A percentile compares a stretch with the other conserved stretches of the same genome.
Conservation (phyloP, 2,113 vertebrate species). For the Dromiciops gliroides region DNA sequence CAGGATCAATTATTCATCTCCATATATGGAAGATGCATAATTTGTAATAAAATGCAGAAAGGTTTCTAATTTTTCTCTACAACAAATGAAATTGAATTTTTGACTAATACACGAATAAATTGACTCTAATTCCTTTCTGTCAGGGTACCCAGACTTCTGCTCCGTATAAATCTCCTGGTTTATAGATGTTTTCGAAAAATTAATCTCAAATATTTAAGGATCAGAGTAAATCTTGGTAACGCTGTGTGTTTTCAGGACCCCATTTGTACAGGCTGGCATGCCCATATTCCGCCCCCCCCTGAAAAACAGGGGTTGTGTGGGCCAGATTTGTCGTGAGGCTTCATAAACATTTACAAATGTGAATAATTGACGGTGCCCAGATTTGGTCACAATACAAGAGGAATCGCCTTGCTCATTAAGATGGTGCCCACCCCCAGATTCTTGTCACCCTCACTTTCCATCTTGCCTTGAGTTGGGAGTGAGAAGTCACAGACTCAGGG, state of each 20-base stretch:
- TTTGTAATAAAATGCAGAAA: conserved; percentile 74
- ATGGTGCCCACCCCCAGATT: neutral
- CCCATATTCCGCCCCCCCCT: neutral
- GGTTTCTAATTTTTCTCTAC: conserved; percentile 77
- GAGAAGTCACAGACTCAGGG: neutral
- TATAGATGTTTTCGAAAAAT: conserved; percentile 75
- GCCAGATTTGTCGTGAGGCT: neutral
- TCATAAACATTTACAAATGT: conserved; percentile 29
- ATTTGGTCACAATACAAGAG: neutral
- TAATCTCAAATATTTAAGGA: conserved; percentile 75
- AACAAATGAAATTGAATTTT: conserved; percentile 75
- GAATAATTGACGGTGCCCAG: neutral
- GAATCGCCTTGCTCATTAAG: rapidly evolving
- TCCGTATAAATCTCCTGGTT: conserved; percentile 75
- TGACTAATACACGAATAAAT: conserved; percentile 75
- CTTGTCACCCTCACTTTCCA: neutral
- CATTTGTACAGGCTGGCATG: neutral
- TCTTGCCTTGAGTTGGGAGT: neutral
- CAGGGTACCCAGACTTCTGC: conserved; percentile 19
- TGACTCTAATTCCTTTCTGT: conserved; percentile 72
- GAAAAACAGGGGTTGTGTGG: neutral
- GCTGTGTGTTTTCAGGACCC: neutral
- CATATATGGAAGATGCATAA: conserved; percentile 70
- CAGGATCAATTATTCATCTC: conserved; percentile 78
- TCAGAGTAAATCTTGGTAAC: conserved; percentile 51